Conservation (phyloP, 2,113 vertebrate species). For the Oncorhynchus mykiss region DNA sequence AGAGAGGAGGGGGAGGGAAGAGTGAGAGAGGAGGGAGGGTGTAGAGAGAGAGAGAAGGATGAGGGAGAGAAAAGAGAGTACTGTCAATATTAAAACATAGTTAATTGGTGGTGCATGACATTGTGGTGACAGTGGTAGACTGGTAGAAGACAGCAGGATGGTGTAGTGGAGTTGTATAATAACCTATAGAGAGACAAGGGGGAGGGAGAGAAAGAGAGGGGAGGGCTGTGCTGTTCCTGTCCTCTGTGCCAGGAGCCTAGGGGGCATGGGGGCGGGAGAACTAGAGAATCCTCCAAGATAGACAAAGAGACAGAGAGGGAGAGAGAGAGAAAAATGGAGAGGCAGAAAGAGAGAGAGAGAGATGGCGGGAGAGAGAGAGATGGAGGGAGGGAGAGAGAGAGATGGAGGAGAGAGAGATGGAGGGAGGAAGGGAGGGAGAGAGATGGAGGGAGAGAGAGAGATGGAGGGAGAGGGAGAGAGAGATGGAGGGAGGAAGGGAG, state of each 20-base stretch:
- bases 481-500: no score
- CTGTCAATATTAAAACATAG: no score
- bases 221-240: background rate
- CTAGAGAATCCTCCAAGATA: background rate
- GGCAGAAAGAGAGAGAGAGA: conserved; percentile 25
- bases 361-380: background rate
- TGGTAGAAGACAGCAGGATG: no score
- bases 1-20: background rate
- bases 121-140: no score
- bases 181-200: background rate
- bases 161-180: background rate
- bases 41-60: background rate
- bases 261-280: background rate
- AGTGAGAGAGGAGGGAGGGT: background rate
- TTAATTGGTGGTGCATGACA: no score
- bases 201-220: conserved; percentile 29
- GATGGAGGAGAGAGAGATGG: background rate
- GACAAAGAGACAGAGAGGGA: conserved; percentile 6
- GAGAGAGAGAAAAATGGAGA: conserved; percentile 3
- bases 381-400: conserved; percentile 9
- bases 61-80: background rate
- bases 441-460: no score
- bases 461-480: background rate
- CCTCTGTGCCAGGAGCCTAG: background rate
- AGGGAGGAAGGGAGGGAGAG: background rate